Conservation (phyloP, 2,888 invertebrate genomes). For the Coremacera marginata region DNA sequence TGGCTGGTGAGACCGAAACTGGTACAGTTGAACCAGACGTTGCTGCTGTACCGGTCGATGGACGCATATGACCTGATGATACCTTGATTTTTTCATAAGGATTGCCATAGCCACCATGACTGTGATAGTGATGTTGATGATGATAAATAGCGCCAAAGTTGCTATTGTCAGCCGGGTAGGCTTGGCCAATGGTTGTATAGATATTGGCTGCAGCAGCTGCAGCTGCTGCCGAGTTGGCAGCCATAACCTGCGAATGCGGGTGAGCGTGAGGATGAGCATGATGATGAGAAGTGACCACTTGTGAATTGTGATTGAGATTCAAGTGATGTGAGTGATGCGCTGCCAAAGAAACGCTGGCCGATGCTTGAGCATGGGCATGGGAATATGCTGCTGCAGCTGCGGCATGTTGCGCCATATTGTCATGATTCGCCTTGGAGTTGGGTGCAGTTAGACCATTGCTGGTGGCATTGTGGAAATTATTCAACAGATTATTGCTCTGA, state of each 20-base stretch:
- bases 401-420: constrained; percentile 38
- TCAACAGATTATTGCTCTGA: constrained; percentile 37
- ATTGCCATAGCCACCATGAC: constrained; percentile 58
- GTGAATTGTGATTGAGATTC: constrained; percentile 46
- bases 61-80: constrained; percentile 50
- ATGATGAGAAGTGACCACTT: not conserved
- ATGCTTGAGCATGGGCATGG: constrained; percentile 39
- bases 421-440: constrained; percentile 39
- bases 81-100: constrained; percentile 69
- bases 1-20: constrained; percentile 40
- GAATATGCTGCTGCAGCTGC: constrained; percentile 12
- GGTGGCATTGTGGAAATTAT: constrained; percentile 40
- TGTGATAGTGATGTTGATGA: constrained; percentile 61
- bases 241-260: constrained; percentile 56
- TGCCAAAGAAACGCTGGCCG: constrained; percentile 40
- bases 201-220: constrained; percentile 58
- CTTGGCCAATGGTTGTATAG: constrained; percentile 64
- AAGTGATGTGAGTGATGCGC: constrained; percentile 42
- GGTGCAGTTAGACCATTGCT: constrained; percentile 33
- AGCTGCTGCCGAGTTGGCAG: constrained; percentile 44
- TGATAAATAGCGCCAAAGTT: constrained; percentile 69
- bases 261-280: constrained; percentile 37
- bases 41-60: constrained; percentile 35
- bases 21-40: constrained; percentile 39
- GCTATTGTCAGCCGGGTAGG: constrained; percentile 65